Percentiles rank a stretch among this genome's conserved stretches.
These are phyloP conservation scores for Dryobates pubescens DNA, from an alignment of 2,797 vertebrate genomes.

Conservation along the genomic window DNA sequence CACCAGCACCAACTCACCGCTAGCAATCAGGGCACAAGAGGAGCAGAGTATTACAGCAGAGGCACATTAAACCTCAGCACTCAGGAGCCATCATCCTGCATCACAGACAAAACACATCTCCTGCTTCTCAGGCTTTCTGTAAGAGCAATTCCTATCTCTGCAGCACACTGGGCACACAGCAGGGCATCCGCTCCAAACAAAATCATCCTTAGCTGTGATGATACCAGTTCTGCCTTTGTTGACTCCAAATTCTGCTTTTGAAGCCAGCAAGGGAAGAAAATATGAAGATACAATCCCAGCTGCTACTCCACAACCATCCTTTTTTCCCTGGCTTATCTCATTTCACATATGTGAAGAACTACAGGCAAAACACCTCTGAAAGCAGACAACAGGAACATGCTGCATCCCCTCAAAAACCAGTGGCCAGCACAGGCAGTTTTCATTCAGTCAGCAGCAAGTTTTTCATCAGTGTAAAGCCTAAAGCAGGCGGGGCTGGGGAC, in stretches of 20 bases:
- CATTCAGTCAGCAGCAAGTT: not conserved
- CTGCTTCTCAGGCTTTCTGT: not conserved
- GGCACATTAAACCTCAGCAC: not conserved
- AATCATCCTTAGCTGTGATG: not conserved
- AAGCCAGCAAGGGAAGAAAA: constrained; percentile 31
- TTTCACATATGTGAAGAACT: not conserved
- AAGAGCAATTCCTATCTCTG: not conserved
- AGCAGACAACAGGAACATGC: not conserved
- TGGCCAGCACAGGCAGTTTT: not conserved
- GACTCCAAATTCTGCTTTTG: constrained; percentile 38
- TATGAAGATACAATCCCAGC: not conserved
- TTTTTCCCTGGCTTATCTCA: not conserved
- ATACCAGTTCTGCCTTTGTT: not conserved
- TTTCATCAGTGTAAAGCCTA: not conserved
- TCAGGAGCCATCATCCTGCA: not conserved
- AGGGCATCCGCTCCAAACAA: not conserved
- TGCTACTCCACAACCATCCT: not conserved
- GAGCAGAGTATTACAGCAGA: not conserved
- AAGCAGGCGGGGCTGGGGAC: not conserved
- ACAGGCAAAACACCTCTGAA: not conserved
- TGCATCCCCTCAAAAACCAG: not conserved
- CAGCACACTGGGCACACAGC: not conserved
- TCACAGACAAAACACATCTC: not conserved
- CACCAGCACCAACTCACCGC: not conserved
- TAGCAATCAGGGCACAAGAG: accelerated